phyloP scores from a whole-genome alignment of 2,888 invertebrate species.

The Teleogryllus oceanicus region DNA sequence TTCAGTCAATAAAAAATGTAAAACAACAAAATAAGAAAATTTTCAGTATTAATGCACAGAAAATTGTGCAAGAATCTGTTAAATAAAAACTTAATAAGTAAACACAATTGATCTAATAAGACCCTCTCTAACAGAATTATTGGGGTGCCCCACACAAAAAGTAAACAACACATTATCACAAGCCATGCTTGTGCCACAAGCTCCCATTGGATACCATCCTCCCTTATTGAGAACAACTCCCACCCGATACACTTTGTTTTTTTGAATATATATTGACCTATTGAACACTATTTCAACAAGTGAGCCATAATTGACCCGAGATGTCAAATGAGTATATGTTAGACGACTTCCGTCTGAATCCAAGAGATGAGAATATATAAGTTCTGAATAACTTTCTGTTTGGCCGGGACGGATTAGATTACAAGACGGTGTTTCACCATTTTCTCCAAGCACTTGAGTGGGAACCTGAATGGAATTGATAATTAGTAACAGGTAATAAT shows the following conservation, averaged over 20 bases:
- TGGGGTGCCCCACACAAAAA: conserved; percentile 69
- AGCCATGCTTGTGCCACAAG: conserved; percentile 63
- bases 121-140: conserved; percentile 70
- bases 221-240: conserved; percentile 78
- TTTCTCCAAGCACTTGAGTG: conserved; percentile 62
- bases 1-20: too few relatives aligned
- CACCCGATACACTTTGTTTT: conserved; percentile 73
- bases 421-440: not conserved
- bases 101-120: conserved; percentile 76
- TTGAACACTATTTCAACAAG: conserved; percentile 78
- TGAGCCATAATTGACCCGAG: conserved; percentile 68
- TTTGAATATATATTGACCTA: conserved; percentile 72
- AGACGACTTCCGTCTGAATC: conserved; percentile 75
- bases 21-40: too few relatives aligned
- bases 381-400: conserved; percentile 61
- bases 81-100: conserved; percentile 47
- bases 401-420: not conserved
- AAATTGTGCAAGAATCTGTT: too few relatives aligned
- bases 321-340: conserved; percentile 78
- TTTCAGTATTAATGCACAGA: too few relatives aligned
- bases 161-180: conserved; percentile 71
- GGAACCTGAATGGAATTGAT: conserved; percentile 57
- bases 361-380: conserved; percentile 75
- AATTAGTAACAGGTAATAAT: not conserved
- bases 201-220: conserved; percentile 78